Conservation (phyloP, 2,797 vertebrate species). For the Cyprinodon diabolis region DNA sequence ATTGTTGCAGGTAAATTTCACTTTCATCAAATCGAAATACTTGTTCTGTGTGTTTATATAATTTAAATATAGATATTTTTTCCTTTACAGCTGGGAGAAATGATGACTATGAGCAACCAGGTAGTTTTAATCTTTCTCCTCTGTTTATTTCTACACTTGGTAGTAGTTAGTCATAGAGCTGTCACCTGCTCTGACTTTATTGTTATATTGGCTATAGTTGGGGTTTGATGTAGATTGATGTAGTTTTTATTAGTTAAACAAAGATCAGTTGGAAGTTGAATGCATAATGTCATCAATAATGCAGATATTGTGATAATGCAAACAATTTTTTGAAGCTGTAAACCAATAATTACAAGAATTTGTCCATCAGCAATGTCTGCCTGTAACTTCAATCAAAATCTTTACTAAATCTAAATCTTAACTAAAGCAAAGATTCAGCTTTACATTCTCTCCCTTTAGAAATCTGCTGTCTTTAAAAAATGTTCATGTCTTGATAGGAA, state of each 20-base stretch:
- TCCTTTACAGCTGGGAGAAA: background rate
- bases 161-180: no score
- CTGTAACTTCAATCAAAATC: background rate
- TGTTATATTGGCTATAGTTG: background rate
- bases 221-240: background rate
- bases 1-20: slow-evolving; percentile 18
- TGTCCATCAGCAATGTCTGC: background rate
- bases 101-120: background rate
- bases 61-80: background rate
- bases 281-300: background rate
- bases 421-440: background rate
- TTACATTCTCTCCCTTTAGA: background rate
- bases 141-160: no score
- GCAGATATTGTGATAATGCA: background rate
- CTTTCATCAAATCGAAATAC: slow-evolving; percentile 1
- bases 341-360: background rate
- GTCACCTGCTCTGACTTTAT: no score
- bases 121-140: slow-evolving; percentile 21
- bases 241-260: background rate
- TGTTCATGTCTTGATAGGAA: slow-evolving; percentile 8
- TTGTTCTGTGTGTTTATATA: background rate
- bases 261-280: no score
- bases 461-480: background rate
- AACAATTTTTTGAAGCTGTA: background rate
- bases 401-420: background rate